phyloP scores from a whole-genome alignment of 2,113 vertebrate genomes.

The Meleagris gallopavo region DNA sequence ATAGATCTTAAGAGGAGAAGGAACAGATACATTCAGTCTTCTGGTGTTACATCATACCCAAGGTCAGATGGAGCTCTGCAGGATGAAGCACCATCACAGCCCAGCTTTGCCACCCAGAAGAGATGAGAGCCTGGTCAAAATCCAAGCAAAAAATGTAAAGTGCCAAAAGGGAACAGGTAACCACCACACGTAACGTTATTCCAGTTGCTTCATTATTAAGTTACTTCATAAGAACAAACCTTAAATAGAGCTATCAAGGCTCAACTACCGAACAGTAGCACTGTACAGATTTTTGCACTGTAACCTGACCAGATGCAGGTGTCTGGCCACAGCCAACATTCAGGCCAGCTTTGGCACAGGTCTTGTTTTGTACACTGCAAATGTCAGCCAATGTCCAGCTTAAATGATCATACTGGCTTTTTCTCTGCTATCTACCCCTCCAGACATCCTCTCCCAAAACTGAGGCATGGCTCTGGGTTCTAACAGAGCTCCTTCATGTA shows the following conservation, averaged over 20 bases:
- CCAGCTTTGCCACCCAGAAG: not conserved
- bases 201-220: not conserved
- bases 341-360: slow-evolving; percentile 2
- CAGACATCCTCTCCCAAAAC: not conserved
- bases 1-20: not conserved
- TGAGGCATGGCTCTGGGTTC: not conserved
- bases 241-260: not conserved
- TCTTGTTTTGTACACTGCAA: slow-evolving; percentile 4
- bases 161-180: not conserved
- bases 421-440: not conserved
- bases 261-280: slow-evolving; percentile 37
- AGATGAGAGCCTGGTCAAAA: not conserved
- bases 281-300: slow-evolving; percentile 9
- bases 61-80: not conserved
- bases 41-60: not conserved
- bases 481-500: not conserved
- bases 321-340: not conserved
- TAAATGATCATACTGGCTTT: not conserved
- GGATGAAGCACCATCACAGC: not conserved
- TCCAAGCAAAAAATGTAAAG: slow-evolving; percentile 1
- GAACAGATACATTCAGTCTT: not conserved
- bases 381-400: not conserved
- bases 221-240: no score
- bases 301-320: slow-evolving; percentile 47
- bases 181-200: not conserved